Evolutionary conservation across 2,797 vertebrate genomes (phyloP), one percentile per base, ranked within the genome.

Genomic region (Eospalax fontanierii): DNA sequence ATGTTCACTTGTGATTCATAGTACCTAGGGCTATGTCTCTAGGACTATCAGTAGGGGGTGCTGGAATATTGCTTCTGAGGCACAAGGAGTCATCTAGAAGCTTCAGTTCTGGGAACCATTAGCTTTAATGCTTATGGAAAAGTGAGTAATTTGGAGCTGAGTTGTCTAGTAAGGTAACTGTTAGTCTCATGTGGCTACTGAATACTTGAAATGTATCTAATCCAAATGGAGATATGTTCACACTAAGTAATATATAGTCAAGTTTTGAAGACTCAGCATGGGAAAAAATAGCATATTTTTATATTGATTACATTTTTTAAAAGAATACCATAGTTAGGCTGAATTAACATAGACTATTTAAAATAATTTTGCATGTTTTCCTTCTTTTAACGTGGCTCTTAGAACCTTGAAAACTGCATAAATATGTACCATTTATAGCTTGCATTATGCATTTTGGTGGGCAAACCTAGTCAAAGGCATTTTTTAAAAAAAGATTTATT

Each of bases 11-110:
- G 74, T 68, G 85, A 71, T 65, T 80, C 79, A 70, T 86, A 66
- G 70, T 74, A 78, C 74, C 84, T 74, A 93, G 65, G 68, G 46
- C 95, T 93, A 12, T 94, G 79, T 92, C 92, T 85, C 35, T 22
- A 80, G 74, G 70, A 91, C 71, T 74, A 87, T 91, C 86, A 92
- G 54, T 73, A 94, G 92, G 83, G 65, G 79, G 90, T 96, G 90
- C 79, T 90, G 78, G 87, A 88, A 93, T 96, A 87, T 88, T 92
- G 81, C 26, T 92, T 96, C 89, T 93, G 93, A 61, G 50, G 16
- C 70, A 87, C 57, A 95, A 88, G 74, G 87, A 96, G 85, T 88
- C 0, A 35, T 82, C 84, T 95, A 65, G 90, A 88, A 88, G 14
- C 75, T 89, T 94, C 26, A 87, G 2, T 91, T 85, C 70, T 94